Percentiles rank a stretch among this genome's conserved stretches.
Conservation (phyloP, 2,113 vertebrate species). For the Dunckerocampus dactyliophorus region DNA sequence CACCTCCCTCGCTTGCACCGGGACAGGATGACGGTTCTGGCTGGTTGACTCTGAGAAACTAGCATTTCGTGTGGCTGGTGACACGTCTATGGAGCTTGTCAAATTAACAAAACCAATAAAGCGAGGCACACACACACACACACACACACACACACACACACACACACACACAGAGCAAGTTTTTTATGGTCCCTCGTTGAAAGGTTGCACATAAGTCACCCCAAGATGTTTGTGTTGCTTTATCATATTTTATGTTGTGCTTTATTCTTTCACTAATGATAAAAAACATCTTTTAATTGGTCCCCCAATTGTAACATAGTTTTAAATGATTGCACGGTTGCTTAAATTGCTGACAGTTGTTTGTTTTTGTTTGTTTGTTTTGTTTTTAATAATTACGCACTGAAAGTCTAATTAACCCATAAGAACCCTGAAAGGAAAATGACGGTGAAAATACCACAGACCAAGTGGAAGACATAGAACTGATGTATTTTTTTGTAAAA, state of each 20-base stretch:
- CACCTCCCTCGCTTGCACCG: slow-evolving; percentile 51
- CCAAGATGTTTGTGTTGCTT: slow-evolving; percentile 41
- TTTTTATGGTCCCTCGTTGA: slow-evolving; percentile 32
- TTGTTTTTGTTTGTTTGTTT: too few relatives aligned
- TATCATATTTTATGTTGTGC: not conserved
- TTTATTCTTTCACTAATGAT: not conserved
- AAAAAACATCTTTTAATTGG: too few relatives aligned
- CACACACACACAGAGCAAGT: not conserved
- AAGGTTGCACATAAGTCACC: slow-evolving; percentile 44
- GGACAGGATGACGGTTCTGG: slow-evolving; percentile 84
- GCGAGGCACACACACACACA: slow-evolving; percentile 39
- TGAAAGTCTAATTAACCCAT: too few relatives aligned
- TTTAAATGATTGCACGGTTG: too few relatives aligned
- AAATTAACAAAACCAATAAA: slow-evolving; percentile 70
- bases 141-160: slow-evolving; percentile 10
- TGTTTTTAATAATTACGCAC: too few relatives aligned
- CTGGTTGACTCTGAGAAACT: slow-evolving; percentile 85
- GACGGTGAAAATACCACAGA: too few relatives aligned
- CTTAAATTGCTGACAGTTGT: too few relatives aligned
- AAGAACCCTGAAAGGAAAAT: too few relatives aligned
- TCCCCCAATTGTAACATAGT: too few relatives aligned
- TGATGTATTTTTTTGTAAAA: too few relatives aligned
- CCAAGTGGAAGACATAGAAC: too few relatives aligned
- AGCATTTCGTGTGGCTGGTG: slow-evolving; percentile 73
- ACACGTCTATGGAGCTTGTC: slow-evolving; percentile 71